A percentile compares a stretch with the other conserved stretches of the same genome.
These are phyloP conservation scores for Andrena fulva DNA, from an alignment of 2,888 invertebrate species.

Conservation along the genomic window DNA sequence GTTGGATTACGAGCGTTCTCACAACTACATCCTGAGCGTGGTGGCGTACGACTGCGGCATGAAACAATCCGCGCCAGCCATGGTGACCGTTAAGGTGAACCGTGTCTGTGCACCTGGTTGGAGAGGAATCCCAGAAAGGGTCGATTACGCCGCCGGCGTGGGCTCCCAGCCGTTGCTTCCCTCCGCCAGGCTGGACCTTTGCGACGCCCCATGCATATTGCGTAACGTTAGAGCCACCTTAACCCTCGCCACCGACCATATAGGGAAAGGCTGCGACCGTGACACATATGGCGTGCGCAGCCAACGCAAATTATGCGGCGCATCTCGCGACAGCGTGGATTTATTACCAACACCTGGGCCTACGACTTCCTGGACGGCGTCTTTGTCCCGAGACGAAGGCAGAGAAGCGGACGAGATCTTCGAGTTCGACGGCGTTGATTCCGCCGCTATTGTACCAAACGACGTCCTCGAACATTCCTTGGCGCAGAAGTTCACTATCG, in stretches of 20 bases:
- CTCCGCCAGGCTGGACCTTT: slow-evolving; percentile 89
- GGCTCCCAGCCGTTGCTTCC: slow-evolving; percentile 93
- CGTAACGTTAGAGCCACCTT: slow-evolving; percentile 88
- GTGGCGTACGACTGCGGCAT: slow-evolving; percentile 99
- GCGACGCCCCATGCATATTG: slow-evolving; percentile 87
- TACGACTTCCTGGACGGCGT: slow-evolving; percentile 86
- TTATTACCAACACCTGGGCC: slow-evolving; percentile 92
- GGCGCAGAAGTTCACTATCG: slow-evolving; percentile 93
- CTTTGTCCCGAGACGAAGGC: slow-evolving; percentile 87
- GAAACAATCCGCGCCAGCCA: slow-evolving; percentile 96
- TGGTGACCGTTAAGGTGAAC: slow-evolving; percentile 97
- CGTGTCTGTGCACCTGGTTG: slow-evolving; percentile 85
- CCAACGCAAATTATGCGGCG: slow-evolving; percentile 94
- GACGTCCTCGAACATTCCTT: slow-evolving; percentile 91
- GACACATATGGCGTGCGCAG: slow-evolving; percentile 96
- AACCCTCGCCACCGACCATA: slow-evolving; percentile 92
- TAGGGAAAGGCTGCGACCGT: slow-evolving; percentile 97
- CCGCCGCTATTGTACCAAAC: slow-evolving; percentile 94
- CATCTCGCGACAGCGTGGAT: slow-evolving; percentile 93
- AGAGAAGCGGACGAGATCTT: slow-evolving; percentile 95
- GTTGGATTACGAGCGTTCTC: slow-evolving; percentile 95
- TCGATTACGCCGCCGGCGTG: slow-evolving; percentile 93
- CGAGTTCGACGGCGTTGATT: slow-evolving; percentile 96
- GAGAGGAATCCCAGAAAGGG: slow-evolving; percentile 91
- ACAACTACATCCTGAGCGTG: slow-evolving; percentile 98